Evolutionary conservation across 2,888 invertebrate genomes (phyloP).

Genomic region (Agriopis aurantiaria): DNA sequence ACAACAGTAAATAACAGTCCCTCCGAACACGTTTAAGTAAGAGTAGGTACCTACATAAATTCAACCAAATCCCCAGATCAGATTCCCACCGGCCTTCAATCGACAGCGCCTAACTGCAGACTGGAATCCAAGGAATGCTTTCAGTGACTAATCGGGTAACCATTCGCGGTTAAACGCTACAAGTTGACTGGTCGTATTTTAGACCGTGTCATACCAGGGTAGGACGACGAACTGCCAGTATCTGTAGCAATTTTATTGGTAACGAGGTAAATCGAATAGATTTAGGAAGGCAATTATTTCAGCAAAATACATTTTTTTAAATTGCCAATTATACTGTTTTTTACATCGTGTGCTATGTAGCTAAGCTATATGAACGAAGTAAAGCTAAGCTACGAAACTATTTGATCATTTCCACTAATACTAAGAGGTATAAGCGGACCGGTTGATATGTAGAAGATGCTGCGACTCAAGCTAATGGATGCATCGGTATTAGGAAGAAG

Average conservation of each 20-base stretch:
- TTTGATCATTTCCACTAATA: no score
- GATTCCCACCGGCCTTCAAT: slow-evolving; percentile 42
- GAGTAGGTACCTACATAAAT: background rate
- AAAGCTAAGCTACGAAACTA: no score
- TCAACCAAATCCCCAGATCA: slow-evolving; percentile 38
- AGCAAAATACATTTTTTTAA: no score
- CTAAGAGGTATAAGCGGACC: no score
- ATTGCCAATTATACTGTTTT: no score
- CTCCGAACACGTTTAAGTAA: no score
- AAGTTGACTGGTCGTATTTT: slow-evolving; percentile 41
- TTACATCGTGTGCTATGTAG: no score
- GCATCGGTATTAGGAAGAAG: no score
- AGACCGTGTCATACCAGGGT: slow-evolving; percentile 20
- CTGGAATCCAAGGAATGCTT: slow-evolving; percentile 77
- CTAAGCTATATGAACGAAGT: no score
- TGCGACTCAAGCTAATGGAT: no score
- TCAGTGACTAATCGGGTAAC: slow-evolving; percentile 79
- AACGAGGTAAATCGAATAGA: slow-evolving; percentile 4
- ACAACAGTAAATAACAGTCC: background rate
- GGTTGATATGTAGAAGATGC: no score
- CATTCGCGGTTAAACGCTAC: slow-evolving; percentile 64
- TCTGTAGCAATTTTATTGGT: slow-evolving; percentile 4
- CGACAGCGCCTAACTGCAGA: slow-evolving; percentile 49
- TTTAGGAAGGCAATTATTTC: background rate
- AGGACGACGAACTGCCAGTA: slow-evolving; percentile 24